Base-by-base conservation (phyloP, 2,113 vertebrate genomes). In the Stegastes partitus region DNA sequence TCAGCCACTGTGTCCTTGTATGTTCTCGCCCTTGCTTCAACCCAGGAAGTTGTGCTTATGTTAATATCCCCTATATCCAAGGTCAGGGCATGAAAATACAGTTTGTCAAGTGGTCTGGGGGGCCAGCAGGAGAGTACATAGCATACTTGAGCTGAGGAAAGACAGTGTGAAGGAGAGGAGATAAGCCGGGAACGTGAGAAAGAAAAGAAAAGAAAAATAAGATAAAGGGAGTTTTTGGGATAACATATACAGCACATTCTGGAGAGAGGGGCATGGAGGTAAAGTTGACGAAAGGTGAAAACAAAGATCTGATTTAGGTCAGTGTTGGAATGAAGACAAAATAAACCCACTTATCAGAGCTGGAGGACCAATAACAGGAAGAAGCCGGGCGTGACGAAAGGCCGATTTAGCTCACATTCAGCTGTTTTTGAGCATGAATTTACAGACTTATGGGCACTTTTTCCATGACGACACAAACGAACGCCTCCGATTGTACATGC, bases 341-440 rank as follows among this genome's bases (percentile, higher is more conserved):
- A 87, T 68, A 81, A 86, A 85, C 58, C 18, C 44, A 58, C 47
- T 66, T 80, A 79, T 74, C 68, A n/a, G 61, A 49, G 57, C 23
- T 31, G 7, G 45, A 54, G 77, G 82, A 85, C 18, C 19, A 81
- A 85, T 69, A 84, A 83, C 68, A 86, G 73, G 69, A 68, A 57
- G n/a, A 58, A 42, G 50, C n/a, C 28, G 54, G 56, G 80, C 4
- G 66, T 50, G 57, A 72, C 47, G 10, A 44, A 49, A 59, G 21
- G 23, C 53, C 51, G 39, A 53, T 54, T 69, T 45, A 28, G 44
- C 55, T 61, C 8, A 8, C 15, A 59, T 62, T 63, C 26, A 42
- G 68, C 53, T 31, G 26, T 34, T 72, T 68, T 26, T 3, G 2
- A 49, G 53, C 12, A 37, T 0, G 1, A 51, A 42, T 31, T 53